Percentiles rank a stretch among this genome's conserved stretches.
phyloP scores from a whole-genome alignment of 2,113 vertebrate species.

The Cichladusa arquata region DNA sequence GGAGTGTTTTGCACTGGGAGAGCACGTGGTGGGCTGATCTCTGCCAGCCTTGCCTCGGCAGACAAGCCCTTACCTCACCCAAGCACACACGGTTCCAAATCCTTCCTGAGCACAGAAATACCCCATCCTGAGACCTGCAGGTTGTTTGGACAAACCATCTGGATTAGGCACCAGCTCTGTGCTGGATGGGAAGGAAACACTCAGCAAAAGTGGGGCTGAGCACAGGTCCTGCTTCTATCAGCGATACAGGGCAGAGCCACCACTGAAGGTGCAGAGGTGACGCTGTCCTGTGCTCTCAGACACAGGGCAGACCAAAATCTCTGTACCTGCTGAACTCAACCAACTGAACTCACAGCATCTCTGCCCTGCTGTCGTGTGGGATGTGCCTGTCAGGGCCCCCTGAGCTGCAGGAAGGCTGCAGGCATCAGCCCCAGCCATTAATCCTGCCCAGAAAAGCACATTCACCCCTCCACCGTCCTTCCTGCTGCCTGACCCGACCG shows the following conservation, averaged over 20 bases:
- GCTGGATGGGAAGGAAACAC: not conserved
- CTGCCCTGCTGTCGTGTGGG: not conserved
- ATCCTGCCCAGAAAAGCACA: not conserved
- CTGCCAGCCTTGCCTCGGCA: not conserved
- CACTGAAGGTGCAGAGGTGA: not conserved
- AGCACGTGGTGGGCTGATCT: not conserved
- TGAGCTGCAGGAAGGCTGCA: not conserved
- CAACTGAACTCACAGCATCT: fast-evolving
- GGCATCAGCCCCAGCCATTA: not conserved
- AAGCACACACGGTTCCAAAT: not conserved
- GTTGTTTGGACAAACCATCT: not conserved
- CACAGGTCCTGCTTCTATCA: not conserved
- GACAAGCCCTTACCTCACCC: not conserved
- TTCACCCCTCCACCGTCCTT: not conserved
- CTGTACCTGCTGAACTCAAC: not conserved
- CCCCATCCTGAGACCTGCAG: not conserved
- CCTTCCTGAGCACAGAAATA: not conserved
- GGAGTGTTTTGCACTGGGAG: fast-evolving
- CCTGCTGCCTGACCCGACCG: not conserved
- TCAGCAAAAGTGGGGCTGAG: not conserved
- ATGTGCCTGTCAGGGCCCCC: not conserved
- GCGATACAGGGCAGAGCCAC: not conserved
- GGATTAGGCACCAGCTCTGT: fast-evolving
- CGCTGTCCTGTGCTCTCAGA: not conserved
- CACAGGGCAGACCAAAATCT: not conserved